These are phyloP conservation scores for Ptilonorhynchus violaceus DNA, from an alignment of 2,113 vertebrate genomes.

Conservation along the genomic window DNA sequence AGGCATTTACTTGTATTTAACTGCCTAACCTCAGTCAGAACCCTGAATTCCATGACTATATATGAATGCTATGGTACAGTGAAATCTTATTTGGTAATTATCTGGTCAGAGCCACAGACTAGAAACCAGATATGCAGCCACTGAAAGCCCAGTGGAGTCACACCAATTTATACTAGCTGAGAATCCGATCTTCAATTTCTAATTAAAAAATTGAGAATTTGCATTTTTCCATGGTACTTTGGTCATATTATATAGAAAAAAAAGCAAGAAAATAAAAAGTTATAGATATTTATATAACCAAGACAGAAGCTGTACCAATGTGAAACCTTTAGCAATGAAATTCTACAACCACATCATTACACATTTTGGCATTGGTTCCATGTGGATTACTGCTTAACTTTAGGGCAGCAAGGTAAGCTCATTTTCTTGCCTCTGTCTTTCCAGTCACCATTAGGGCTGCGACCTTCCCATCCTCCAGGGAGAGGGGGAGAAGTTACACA, in stretches of 20 bases:
- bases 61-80: neutral
- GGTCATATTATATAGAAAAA: neutral
- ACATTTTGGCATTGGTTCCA: neutral
- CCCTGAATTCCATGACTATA: neutral
- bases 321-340: neutral
- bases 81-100: neutral
- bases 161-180: neutral
- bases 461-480: constrained; percentile 1
- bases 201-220: neutral
- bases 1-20: neutral
- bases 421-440: neutral
- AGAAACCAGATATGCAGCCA: neutral
- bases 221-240: neutral
- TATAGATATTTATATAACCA: neutral
- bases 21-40: neutral
- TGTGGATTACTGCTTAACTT: neutral
- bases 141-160: neutral
- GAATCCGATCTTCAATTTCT: neutral
- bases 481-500: neutral
- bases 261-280: neutral
- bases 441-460: neutral
- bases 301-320: neutral
- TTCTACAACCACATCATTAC: neutral
- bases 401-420: neutral
- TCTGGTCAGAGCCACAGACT: neutral